Base-by-base conservation (phyloP, 2,797 vertebrate species). In the Eremophila alpestris region DNA sequence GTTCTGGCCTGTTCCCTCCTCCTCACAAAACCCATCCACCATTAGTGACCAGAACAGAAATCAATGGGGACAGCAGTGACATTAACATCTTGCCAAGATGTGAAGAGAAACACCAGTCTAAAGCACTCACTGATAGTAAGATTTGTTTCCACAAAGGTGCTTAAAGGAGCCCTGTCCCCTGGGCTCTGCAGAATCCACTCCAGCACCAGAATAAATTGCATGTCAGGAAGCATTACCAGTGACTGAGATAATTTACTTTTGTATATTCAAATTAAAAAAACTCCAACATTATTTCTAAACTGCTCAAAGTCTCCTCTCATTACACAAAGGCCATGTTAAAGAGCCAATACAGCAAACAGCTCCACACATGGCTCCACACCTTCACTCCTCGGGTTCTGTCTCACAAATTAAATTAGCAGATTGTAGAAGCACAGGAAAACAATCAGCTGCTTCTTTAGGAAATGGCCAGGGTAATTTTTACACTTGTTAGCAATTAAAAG, bases 161-260 rank as follows among this genome's bases (percentile, higher is more conserved):
- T 87, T 92, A 96, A 90, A 95, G 89, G 89, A 93, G 84, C 60
- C 27, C 20, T 55, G 38, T 94, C 83, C 92, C 88, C 48, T 82
- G 84, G 94, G 96, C 83, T 62, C 73, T 70, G 71, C 71, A 71
- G 83, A 90, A 93, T 93, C 87, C 58, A 38, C 83, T 93, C 91
- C 83, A 93, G 87, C 70, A 43, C 41, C 18, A 30, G 80, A 96
- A 96, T 95, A 96, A 97, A 97, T 86, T 89, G 82, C 93, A 65
- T 32, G 93, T 95, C 97, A 91, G 71, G 88, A 93, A 59, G 64
- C 68, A 90, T 97, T 94, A 83, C 90, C 52, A 74, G 91, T 24
- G 45, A 93, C 93, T 84, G 92, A 95, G 89, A 81, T 95, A 79
- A 86, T 87, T 95, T 95, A 96, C 70, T 21, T 27, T 71, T 88